Percentiles rank a stretch among this genome's conserved stretches.
phyloP scores from a whole-genome alignment of 1,140 invertebrate genomes.

The Gryllus bimaculatus region DNA sequence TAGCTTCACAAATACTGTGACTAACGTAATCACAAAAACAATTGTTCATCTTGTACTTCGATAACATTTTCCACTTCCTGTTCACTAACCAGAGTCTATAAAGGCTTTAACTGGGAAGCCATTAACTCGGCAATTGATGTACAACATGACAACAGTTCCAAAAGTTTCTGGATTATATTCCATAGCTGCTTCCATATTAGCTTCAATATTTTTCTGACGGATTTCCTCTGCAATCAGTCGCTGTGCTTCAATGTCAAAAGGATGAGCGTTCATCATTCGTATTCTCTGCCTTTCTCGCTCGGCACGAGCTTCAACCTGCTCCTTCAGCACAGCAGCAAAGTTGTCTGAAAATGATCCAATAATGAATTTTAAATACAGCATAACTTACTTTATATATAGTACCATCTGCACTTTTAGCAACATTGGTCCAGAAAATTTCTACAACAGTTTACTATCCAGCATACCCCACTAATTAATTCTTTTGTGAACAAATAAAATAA shows the following conservation, averaged over 20 bases:
- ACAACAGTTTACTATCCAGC: background rate
- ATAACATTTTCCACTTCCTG: background rate
- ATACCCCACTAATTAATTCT: too few relatives aligned
- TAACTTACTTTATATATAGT: background rate
- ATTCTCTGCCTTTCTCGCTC: constrained; percentile 73
- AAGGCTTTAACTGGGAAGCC: constrained; percentile 94
- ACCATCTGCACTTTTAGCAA: too few relatives aligned
- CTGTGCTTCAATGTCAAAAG: constrained; percentile 91
- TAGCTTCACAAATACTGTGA: background rate
- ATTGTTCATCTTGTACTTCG: background rate
- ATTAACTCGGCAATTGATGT: constrained; percentile 93
- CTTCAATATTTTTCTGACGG: constrained; percentile 90
- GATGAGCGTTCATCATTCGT: constrained; percentile 84
- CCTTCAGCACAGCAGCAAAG: constrained; percentile 70
- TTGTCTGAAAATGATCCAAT: constrained; percentile 45
- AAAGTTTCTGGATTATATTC: constrained; percentile 97
- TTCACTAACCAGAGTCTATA: constrained; percentile 74
- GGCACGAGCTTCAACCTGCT: constrained; percentile 67
- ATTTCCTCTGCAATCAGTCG: constrained; percentile 92
- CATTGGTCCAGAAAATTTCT: background rate
- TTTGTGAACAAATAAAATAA: too few relatives aligned
- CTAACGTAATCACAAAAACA: background rate
- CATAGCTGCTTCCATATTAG: constrained; percentile 97
- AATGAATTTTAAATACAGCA: constrained; percentile 19
- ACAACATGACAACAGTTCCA: constrained; percentile 94